Evolutionary conservation across 2,113 vertebrate genomes (phyloP), one percentile per base, ranked within the genome.

Genomic region (Trichomycterus rosablanca): DNA sequence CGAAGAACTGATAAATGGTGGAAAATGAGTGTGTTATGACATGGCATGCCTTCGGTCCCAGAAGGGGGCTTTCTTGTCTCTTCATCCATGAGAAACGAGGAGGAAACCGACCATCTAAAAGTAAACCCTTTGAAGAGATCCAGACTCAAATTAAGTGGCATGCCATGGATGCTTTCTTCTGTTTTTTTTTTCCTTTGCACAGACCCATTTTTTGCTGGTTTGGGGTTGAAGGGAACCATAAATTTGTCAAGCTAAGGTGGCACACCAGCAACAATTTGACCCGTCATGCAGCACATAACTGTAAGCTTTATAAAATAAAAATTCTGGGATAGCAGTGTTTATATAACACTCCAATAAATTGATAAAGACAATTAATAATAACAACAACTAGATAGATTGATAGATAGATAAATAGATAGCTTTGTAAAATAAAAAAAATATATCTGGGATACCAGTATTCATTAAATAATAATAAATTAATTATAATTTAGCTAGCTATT

Each of bases 11-110:
- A 79, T 82, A 82, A 83, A 79, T 78, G 80, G 84, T 78, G 74
- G 79, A 82, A 84, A 83, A 81, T 70, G 71, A 79, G 80, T 76
- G 81, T 76, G 81, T 84, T 77, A 73, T 75, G 79, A 66, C 62
- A 73, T 64, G 80, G 81, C 68, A 86, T 84, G 84, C 85, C 83
- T 86, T 83, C 61, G 68, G 80, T 86, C 86, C 83, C 86, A 77
- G 73, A 84, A 82, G 84, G 82, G 82, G 72, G 66, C 53, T 77
- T 79, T 81, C 76, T 74, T 77, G 74, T 80, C 76, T 68, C 60
- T 76, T 78, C 73, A 72, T 73, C 77, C 75, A 74, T 76, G 74
- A 83, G 84, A 84, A 82, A 71, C 54, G 74, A 81, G 78, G 74
- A 72, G 75, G 65, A 64, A 75, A 74, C 72, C 65, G 62, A 75